Base-by-base conservation (phyloP, 2,113 vertebrate species). In the Cynocephalus volans region DNA sequence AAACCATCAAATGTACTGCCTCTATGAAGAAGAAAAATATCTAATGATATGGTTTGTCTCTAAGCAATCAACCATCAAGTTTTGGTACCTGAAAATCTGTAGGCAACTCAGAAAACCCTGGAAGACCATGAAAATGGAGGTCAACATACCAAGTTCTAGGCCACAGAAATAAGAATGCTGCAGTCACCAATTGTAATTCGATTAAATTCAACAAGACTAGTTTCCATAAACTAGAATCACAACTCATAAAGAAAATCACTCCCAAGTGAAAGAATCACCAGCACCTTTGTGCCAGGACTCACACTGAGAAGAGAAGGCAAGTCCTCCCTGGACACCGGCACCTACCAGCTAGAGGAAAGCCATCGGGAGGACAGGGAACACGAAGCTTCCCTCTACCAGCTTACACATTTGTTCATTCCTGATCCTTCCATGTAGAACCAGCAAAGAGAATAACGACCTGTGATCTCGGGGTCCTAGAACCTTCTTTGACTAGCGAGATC, bases 361-460 rank as follows among this genome's bases (percentile, higher is more conserved):
- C 33, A 6, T 2, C 52, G 0, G 77, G 50, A 14, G 50, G 50
- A 28, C 1, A 1, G 80, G 7, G 12, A 9, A 1, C 5, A 13
- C 3, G 2, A 14, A n/a, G 23, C 31, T 62, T 58, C 80, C 28
- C 50, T 11, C 52, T 45, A 4, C 1, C 1, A 10, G n/a, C 45
- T n/a, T 23, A 5, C 5, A 67, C 1, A 1, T 18, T 26, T 23
- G 8, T 15, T 18, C 79, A 21, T 28, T 8, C 24, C 50, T 31
- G 28, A 3, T 1, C 48, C 19, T 52, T 13, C 69, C 31, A 52
- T 9, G 33, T n/a, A 21, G 26, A 73, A 52, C 69, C 5, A 6
- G 26, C 21, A 67, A 72, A 65, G 18, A 70, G 17, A 7, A 7
- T 15, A 41, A 41, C 14, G 7, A 0, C 31, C 69, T 7, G 8